Base-by-base conservation (phyloP, 1,140 invertebrate genomes). In the Drosophila kurseongensis region DNA sequence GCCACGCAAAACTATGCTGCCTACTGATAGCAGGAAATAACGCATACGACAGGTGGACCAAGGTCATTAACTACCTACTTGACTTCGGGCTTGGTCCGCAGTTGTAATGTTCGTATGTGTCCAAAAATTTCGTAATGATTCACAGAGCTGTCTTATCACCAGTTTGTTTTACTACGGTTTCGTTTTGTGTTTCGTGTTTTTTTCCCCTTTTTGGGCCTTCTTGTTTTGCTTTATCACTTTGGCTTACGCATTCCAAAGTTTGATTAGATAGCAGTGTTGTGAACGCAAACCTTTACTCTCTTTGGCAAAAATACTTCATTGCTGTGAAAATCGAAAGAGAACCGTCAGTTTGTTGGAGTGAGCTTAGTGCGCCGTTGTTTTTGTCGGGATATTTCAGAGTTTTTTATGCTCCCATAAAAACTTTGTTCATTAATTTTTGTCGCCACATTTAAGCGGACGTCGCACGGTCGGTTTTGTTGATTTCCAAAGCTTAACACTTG, bases 341-440 rank as follows among this genome's bases (percentile, higher is more conserved):
- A 18, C 1, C 7, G 44, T 16, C 75, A 32, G 40, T 54, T 35
- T 13, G 29, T n/a, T 4, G 47, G 27, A 23, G 35, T 18, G n/a
- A 50, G 55, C 35, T 55, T 76, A 35, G 45, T 48, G 45, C 40
- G 23, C 13, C 9, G 13, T 75, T 47, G 63, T 36, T 44, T 18
- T 18, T 18, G 42, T 61, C 13, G n/a, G 29, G 32, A 66, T 62
- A 72, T 65, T 74, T 78, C 60, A 47, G 42, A 40, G 45, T 51
- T 59, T 69, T 79, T 76, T 80, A 55, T 51, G 60, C 32, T 48
- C 45, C 36, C 60, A 65, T 75, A 72, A 80, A 85, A 91, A 91
- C 68, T 80, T 91, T 89, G 76, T 91, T 91, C 90, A 91, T 91
- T 91, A 81, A 90, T 91, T 90, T 86, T 68, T 75, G 75, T 74